phyloP scores from a whole-genome alignment of 2,797 vertebrate species.

The Intellagama lesueurii region DNA sequence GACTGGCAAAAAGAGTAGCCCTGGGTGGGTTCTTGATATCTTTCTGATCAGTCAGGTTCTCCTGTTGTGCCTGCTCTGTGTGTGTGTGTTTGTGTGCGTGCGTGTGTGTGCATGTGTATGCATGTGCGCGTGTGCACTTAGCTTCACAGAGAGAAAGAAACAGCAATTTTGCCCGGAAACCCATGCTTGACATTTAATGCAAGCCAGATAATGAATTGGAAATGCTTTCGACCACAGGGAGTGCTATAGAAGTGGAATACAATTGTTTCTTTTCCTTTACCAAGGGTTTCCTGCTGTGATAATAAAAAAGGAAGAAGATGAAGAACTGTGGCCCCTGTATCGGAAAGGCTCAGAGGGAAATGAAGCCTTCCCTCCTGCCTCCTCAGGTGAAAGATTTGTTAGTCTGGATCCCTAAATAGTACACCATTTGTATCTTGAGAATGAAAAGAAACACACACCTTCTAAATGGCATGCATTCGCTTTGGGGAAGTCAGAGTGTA shows the following conservation, averaged over 20 bases:
- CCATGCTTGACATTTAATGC: no score
- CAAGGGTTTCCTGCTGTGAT: slow-evolving; percentile 4
- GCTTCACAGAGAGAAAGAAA: no score
- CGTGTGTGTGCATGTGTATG: no score
- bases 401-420: not conserved
- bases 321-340: not conserved
- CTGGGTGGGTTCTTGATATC: no score
- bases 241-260: not conserved
- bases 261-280: not conserved
- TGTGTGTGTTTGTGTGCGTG: no score
- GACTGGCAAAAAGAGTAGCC: no score
- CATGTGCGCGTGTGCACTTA: no score
- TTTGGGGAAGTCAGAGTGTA: no score
- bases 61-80: no score
- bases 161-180: no score
- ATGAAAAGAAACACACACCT: not conserved
- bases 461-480: not conserved
- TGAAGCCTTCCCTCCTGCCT: not conserved
- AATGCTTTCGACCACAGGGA: not conserved
- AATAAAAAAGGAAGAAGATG: slow-evolving; percentile 20
- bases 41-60: no score
- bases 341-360: slow-evolving; percentile 2
- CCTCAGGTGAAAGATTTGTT: not conserved
- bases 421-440: not conserved
- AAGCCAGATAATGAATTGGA: no score